These are phyloP conservation scores for Galleria mellonella DNA, from an alignment of 1,140 invertebrate species.

Conservation along the genomic window DNA sequence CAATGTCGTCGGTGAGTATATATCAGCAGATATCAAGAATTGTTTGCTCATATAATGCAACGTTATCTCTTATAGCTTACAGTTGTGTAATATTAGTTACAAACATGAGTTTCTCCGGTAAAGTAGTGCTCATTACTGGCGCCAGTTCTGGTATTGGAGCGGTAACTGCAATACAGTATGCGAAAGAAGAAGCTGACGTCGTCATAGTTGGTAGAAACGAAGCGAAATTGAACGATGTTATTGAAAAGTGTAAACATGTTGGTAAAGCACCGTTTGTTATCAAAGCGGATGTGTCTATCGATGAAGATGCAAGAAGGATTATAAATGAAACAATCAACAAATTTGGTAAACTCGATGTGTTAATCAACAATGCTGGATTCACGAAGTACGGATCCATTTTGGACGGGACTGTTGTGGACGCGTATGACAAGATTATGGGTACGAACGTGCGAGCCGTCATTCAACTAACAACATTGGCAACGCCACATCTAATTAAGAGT, in stretches of 20 bases:
- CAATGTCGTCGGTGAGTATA: too few species aligned
- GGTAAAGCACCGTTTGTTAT: slow-evolving; percentile 61
- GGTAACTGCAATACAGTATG: not conserved
- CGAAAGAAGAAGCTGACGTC: slow-evolving; percentile 8
- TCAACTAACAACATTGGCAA: slow-evolving; percentile 79
- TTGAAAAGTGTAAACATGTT: slow-evolving; percentile 73
- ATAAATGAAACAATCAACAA: slow-evolving; percentile 74
- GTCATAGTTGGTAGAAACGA: slow-evolving; percentile 18
- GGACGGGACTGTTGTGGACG: slow-evolving; percentile 79
- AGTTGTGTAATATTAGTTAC: not conserved
- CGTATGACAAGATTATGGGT: slow-evolving; percentile 77
- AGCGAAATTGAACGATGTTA: slow-evolving; percentile 76
- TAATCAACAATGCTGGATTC: slow-evolving; percentile 85
- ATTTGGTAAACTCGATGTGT: slow-evolving; percentile 77
- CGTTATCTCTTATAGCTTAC: not conserved
- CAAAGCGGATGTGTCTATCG: slow-evolving; percentile 77
- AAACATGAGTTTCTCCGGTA: not conserved
- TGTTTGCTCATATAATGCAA: too few species aligned
- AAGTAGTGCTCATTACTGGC: not conserved
- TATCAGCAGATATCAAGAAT: too few species aligned
- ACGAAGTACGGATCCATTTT: slow-evolving; percentile 76
- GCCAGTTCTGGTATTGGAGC: not conserved
- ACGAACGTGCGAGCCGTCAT: slow-evolving; percentile 81
- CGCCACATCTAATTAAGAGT: slow-evolving; percentile 83
- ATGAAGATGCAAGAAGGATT: slow-evolving; percentile 75